Evolutionary conservation across 2,113 vertebrate species (phyloP), one percentile per base, ranked within the genome.

Genomic region (Hystrix cristata): DNA sequence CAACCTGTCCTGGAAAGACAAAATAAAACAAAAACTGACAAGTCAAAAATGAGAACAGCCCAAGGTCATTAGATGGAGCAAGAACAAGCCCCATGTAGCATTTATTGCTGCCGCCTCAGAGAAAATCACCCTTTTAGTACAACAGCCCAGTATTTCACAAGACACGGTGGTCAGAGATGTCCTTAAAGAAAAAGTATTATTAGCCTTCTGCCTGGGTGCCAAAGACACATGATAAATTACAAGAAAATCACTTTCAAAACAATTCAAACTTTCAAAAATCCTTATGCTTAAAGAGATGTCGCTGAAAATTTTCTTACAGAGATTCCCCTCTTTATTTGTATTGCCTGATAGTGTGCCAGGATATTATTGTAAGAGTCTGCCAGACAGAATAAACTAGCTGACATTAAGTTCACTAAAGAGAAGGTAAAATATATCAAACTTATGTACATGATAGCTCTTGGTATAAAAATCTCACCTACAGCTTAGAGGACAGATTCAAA

Each of bases 401-500:
- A n/a, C 46, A 65, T 57, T 38, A 76, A 76, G 19, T 5, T 62
- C 57, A 29, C 67, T 55, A 43, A 92, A 48, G 29, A 76, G 15
- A 15, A 27, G 21, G 4, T 4, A 53, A 91, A 60, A 72, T 46
- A 69, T 15, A 43, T 51, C 19, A 59, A 46, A n/a, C 13, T 71
- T 59, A 9, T 13, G 15, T 71, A 21, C 7, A 8, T 2, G 13
- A 69, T 2, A 57, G 43, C 19, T 74, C 15, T 7, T 5, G 18
- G 51, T 38, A 79, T 11, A 53, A 53, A 86, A 88, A 57, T 53
- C 48, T 64, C 19, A 29, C 83, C 48, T 48, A 27, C 3, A 29
- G 23, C 53, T 57, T 69, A 43, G 34, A 88, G 14, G 57, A 93
- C 62, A 81, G 48, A 80, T 53, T 43, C 18, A 85, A 80, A 91